phyloP scores from a whole-genome alignment of 2,888 invertebrate genomes.

The Galerucella nymphaeae region DNA sequence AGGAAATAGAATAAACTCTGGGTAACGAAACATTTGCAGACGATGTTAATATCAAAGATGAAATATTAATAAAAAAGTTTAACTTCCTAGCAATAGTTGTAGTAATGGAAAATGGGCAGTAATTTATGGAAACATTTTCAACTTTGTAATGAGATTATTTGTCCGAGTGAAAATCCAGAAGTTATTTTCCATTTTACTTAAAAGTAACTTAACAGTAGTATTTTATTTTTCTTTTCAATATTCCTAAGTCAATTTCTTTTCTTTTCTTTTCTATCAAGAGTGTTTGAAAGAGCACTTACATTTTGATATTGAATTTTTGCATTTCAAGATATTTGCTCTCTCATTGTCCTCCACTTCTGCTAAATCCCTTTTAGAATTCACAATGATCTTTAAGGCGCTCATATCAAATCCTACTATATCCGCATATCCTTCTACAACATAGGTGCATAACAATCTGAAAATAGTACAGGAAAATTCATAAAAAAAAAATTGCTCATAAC shows the following conservation, averaged over 20 bases:
- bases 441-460: slow-evolving; percentile 6
- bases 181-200: neutral
- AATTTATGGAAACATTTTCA: no score
- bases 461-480: neutral
- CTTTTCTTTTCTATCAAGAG: slow-evolving; percentile 18
- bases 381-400: slow-evolving; percentile 26
- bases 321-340: slow-evolving; percentile 31
- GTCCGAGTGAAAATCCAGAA: neutral
- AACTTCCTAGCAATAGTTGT: no score
- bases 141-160: neutral
- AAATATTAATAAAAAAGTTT: no score
- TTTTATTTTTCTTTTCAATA: neutral
- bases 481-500: neutral
- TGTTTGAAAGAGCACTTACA: slow-evolving; percentile 25
- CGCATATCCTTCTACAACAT: slow-evolving; percentile 19
- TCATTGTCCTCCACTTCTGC: slow-evolving; percentile 32
- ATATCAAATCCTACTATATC: slow-evolving; percentile 27
- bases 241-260: slow-evolving; percentile 24
- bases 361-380: slow-evolving; percentile 32
- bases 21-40: no score
- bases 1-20: no score
- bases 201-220: neutral
- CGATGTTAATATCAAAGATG: no score
- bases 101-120: no score
- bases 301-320: slow-evolving; percentile 27